phyloP scores from a whole-genome alignment of 2,113 vertebrate species.

The Ascaphus truei region DNA sequence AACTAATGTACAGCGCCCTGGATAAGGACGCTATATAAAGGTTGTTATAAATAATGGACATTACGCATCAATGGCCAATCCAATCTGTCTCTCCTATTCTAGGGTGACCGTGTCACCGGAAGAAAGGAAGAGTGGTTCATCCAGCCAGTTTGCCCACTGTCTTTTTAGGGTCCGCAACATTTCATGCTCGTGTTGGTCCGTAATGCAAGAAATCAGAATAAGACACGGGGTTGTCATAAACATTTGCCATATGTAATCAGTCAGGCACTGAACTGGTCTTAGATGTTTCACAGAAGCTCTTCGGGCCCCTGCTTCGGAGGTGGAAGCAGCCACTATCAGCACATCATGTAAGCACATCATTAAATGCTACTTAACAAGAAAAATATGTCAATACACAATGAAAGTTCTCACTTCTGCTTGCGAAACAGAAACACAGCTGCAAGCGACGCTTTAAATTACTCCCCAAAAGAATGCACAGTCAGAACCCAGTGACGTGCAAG shows the following conservation, averaged over 20 bases:
- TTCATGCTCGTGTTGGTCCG: too few relatives aligned
- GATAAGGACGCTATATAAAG: too few relatives aligned
- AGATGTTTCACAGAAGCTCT: conserved; percentile 61
- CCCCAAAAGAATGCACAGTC: conserved; percentile 64
- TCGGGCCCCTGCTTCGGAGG: conserved; percentile 36
- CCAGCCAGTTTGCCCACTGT: too few relatives aligned
- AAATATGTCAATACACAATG: conserved; percentile 73
- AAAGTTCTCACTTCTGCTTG: conserved; percentile 73
- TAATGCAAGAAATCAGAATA: too few relatives aligned
- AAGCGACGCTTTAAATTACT: conserved; percentile 74
- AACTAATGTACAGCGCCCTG: too few relatives aligned
- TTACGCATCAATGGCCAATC: too few relatives aligned
- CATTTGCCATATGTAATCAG: not conserved
- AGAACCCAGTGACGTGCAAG: not conserved
- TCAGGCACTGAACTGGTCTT: not conserved
- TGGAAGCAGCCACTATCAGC: conserved; percentile 60
- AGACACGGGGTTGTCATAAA: too few relatives aligned
- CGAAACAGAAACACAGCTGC: conserved; percentile 71
- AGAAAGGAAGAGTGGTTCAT: too few relatives aligned
- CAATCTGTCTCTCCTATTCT: too few relatives aligned
- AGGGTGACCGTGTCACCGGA: too few relatives aligned
- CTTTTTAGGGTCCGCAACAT: too few relatives aligned
- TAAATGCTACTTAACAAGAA: conserved; percentile 80
- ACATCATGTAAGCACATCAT: conserved; percentile 72
- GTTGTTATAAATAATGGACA: too few relatives aligned